A percentile compares a stretch with the other conserved stretches of the same genome.
phyloP scores from a whole-genome alignment of 2,888 invertebrate genomes.

The Latrodectus hesperus region DNA sequence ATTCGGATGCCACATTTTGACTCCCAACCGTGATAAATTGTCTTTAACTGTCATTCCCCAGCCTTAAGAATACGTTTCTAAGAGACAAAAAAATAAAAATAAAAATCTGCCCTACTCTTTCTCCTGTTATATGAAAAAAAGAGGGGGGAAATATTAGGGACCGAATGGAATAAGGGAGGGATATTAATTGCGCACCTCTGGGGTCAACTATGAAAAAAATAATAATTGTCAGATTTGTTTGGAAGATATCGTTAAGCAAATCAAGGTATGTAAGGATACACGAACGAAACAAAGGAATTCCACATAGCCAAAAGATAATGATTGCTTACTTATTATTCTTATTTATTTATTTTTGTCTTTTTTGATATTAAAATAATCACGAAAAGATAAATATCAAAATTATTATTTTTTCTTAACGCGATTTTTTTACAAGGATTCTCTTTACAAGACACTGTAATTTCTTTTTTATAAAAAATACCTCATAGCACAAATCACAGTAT shows the following conservation, averaged over 20 bases:
- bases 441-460: no score
- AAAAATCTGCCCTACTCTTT: background rate
- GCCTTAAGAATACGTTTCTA: background rate
- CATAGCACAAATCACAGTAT: no score
- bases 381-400: no score
- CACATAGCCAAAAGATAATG: no score
- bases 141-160: background rate
- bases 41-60: slow-evolving; percentile 28
- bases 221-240: background rate
- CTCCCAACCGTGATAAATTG: slow-evolving; percentile 45
- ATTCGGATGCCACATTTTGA: slow-evolving; percentile 33
- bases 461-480: no score
- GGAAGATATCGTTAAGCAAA: background rate
- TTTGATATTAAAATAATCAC: no score
- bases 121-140: background rate
- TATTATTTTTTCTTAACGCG: no score
- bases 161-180: slow-evolving; percentile 8
- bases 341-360: no score
- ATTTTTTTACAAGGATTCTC: no score
- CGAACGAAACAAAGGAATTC: no score
- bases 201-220: background rate
- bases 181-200: background rate
- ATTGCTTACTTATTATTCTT: no score
- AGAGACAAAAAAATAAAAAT: no score
- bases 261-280: background rate